Evolutionary conservation across 2,888 invertebrate genomes (phyloP), one percentile per base, ranked within the genome.

Genomic region (Aleiodes testaceus): DNA sequence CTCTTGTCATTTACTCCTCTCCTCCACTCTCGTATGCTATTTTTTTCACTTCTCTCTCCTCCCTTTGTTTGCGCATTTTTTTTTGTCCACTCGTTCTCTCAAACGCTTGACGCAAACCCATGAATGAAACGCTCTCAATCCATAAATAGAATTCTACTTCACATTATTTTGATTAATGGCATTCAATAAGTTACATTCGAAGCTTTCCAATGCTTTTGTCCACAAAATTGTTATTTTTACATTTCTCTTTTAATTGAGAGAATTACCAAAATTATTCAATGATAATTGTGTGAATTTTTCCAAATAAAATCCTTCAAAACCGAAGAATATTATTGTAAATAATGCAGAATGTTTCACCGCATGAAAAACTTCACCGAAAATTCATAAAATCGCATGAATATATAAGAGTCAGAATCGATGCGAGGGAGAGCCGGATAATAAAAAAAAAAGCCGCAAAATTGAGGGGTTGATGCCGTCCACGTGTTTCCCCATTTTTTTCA

Each of bases 121-220:
- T 59, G 59, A 59, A 59, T 59, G 59, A 59, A 59, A 59, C 59
- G 59, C 42, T 59, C 59, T 59, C 59, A 59, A 59, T 59, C 36
- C 59, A 59, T 59, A 59, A 59, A 59, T 59, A 59, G 36, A 59
- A 36, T 42, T 11, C 16, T 42, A 7, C 2, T 42, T 59, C 16
- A 42, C 18, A 59, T 59, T 59, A 59, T 16, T 59, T 36, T 36
- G 1, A 36, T 36, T 36, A 36, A 36, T 36, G 36, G 9, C 9
- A 36, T 36, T 36, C 36, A 11, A 36, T 36, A 36, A 36, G 36
- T 2, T 36, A 9, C 36, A 36, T 36, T 36, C 36, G 7, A 11
- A 36, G 7, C 36, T 36, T 36, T 6, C 9, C 36, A 36, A 36
- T 36, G 6, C 36, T 9, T 7, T 36, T 9, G 36, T 36, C 9